phyloP scores from a whole-genome alignment of 2,888 invertebrate species.

The Phasia obesa region DNA sequence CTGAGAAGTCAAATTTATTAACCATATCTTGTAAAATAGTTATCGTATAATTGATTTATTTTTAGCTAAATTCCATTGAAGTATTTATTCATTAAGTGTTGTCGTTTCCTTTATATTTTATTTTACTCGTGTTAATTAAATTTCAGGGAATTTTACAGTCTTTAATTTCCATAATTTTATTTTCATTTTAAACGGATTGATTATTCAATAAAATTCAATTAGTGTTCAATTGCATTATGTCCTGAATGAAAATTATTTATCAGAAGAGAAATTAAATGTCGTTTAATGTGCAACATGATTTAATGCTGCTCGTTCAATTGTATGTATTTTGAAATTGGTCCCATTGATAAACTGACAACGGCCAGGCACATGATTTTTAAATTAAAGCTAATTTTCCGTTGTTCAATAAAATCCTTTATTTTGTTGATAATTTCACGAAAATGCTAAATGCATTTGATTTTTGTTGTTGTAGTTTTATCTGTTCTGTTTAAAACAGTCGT shows the following conservation, averaged over 20 bases:
- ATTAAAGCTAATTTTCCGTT: slow-evolving; percentile 41
- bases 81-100: neutral
- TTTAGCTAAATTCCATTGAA: neutral
- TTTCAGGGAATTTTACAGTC: too few relatives aligned
- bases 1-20: slow-evolving; percentile 3
- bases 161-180: too few relatives aligned
- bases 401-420: slow-evolving; percentile 32
- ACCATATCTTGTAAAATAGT: neutral
- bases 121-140: too few relatives aligned
- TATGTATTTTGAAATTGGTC: slow-evolving; percentile 1
- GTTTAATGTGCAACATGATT: slow-evolving; percentile 13
- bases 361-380: slow-evolving; percentile 31
- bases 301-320: too few relatives aligned
- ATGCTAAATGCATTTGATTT: neutral
- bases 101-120: too few relatives aligned
- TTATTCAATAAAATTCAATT: too few relatives aligned
- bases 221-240: too few relatives aligned
- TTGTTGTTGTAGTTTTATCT: neutral
- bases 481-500: slow-evolving; percentile 13
- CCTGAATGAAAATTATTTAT: neutral
- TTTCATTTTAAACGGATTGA: too few relatives aligned
- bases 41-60: neutral
- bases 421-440: slow-evolving; percentile 31
- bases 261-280: slow-evolving; percentile 21
- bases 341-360: slow-evolving; percentile 25